These are phyloP conservation scores for Monomorium pharaonis DNA, from an alignment of 1,140 invertebrate species.

Conservation along the genomic window DNA sequence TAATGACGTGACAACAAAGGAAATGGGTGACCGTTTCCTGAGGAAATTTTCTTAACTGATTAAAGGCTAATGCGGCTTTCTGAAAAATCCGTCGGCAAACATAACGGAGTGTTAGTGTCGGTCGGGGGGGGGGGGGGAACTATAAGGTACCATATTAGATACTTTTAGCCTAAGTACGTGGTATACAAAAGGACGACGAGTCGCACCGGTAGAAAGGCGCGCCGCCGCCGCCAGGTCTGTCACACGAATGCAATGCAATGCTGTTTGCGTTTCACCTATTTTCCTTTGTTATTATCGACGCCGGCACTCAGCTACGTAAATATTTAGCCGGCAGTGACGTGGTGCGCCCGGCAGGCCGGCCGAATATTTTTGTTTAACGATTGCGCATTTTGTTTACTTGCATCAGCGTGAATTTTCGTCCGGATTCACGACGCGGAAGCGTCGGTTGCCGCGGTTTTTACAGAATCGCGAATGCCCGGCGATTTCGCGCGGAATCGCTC, in stretches of 20 bases:
- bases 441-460: constrained; percentile 37
- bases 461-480: constrained; percentile 15
- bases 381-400: constrained; percentile 67
- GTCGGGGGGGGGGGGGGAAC: constrained; percentile 4
- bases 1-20: neutral
- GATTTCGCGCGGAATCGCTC: neutral
- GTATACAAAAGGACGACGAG: neutral
- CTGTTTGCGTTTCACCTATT: constrained; percentile 62
- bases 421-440: constrained; percentile 43
- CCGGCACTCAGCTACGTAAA: constrained; percentile 68
- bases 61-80: neutral
- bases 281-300: constrained; percentile 71
- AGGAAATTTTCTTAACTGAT: neutral
- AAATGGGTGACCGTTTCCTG: neutral
- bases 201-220: constrained; percentile 43
- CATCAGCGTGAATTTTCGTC: constrained; percentile 55
- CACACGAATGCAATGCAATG: constrained; percentile 54
- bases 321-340: constrained; percentile 62
- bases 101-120: constrained; percentile 15
- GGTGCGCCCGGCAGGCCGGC: constrained; percentile 17
- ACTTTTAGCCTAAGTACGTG: constrained; percentile 29
- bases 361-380: constrained; percentile 63
- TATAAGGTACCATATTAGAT: constrained; percentile 8
- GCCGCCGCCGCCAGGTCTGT: constrained; percentile 8
- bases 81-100: constrained; percentile 4